Conservation (phyloP, 1,140 invertebrate genomes). For the Calycopis cecrops region DNA sequence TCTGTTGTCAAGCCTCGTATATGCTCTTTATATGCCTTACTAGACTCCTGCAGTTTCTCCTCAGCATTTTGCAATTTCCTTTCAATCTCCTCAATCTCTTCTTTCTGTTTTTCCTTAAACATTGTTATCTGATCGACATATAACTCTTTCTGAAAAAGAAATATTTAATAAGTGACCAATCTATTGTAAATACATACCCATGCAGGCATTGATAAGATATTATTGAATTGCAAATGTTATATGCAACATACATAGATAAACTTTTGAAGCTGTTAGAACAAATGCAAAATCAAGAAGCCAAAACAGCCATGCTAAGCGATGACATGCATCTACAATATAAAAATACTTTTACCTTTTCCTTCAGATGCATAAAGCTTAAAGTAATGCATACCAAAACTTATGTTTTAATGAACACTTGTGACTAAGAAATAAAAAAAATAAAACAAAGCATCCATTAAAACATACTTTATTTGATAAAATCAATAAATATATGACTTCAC, state of each 20-base stretch:
- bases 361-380: constrained; percentile 17
- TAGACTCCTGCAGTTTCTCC: constrained; percentile 73
- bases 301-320: neutral
- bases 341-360: constrained; percentile 35
- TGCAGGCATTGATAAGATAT: too few relatives aligned
- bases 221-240: too few relatives aligned
- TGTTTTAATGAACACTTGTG: constrained; percentile 55
- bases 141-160: constrained; percentile 69
- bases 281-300: neutral
- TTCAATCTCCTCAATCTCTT: constrained; percentile 60
- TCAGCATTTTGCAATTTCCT: constrained; percentile 55
- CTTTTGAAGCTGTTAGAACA: neutral
- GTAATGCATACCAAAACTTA: constrained; percentile 31
- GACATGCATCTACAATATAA: constrained; percentile 17
- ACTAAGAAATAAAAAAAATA: constrained; percentile 39
- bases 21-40: constrained; percentile 76
- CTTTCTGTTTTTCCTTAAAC: constrained; percentile 65
- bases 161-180: too few relatives aligned
- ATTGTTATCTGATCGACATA: constrained; percentile 74
- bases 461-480: constrained; percentile 50
- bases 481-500: constrained; percentile 43
- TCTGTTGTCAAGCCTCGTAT: constrained; percentile 73
- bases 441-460: constrained; percentile 57
- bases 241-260: too few relatives aligned
- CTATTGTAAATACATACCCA: too few relatives aligned